Evolutionary conservation across 2,113 vertebrate genomes (phyloP), one percentile per base, ranked within the genome.

Genomic region (Anhinga rufa): DNA sequence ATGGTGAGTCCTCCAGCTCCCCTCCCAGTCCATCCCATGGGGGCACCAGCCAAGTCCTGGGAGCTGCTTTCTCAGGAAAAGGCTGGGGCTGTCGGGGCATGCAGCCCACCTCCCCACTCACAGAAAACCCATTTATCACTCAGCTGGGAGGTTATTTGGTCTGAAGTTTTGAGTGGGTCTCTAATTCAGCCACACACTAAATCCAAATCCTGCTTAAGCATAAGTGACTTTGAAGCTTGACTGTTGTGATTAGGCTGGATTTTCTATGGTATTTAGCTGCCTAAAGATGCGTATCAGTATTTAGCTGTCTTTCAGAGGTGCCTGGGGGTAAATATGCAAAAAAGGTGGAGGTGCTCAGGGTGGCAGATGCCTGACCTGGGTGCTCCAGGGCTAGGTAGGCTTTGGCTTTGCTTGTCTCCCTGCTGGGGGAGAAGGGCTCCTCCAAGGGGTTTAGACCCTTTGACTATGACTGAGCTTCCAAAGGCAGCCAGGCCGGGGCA

Each of bases 151-250:
- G 16, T 81, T 83, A 58, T 51, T 88, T 92, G 48, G 5, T 74
- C 71, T 74, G 61, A 82, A 57, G 31, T 78, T 91, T 86, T 2
- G 2, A 36, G 42, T 70, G 46, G 46, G 42, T 86, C 46, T 29
- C 46, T 80, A 81, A 81, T 77, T 90, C 88, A 86, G 64, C 44
- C 86, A 58, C 42, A 49, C 42, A 7, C 55, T 78, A 62, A 93
- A 74, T 90, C 71, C 85, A 93, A 95, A 90, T 94, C 90, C 92
- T 78, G 52, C 9, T 91, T 93, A 95, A 86, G 60, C 0, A 0
- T 86, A 93, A 93, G 77, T 91, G 94, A 90, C 82, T 97, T 89
- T 90, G 90, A 82, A 90, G 82, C 58, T 82, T 32, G 69, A 62
- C 62, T 1, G 0, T 82, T 79, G 60, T 69, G 77, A 93, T 96